Base-by-base conservation (phyloP, 2,888 invertebrate species). In the Dastarcus helophoroides region DNA sequence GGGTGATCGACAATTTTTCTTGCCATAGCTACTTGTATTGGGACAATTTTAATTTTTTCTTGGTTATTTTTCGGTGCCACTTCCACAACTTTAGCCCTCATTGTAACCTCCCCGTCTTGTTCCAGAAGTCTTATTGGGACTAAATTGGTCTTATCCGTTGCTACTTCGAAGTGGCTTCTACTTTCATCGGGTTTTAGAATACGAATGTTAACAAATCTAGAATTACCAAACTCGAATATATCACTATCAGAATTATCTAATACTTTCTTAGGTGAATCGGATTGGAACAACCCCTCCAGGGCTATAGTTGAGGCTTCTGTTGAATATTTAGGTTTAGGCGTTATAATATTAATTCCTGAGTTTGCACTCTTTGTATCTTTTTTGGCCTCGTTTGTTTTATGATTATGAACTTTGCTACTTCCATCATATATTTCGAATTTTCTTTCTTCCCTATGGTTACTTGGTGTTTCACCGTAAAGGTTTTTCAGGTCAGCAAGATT, bases 281-380 rank as follows among this genome's bases (percentile, higher is more conserved):
- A 68, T 51, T 72, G 70, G 45, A 80, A 80, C 5, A 80, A 57
- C 2, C 69, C 76, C 60, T 80, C 76, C 39, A 80, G 54, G 7
- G 79, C 61, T 38, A 80, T 68, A 1, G 79, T 79, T 0, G 79
- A 76, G 2, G 73, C 69, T 53, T 79, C 72, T 5, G 63, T 50
- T 15, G 54, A 40, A 26, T 48, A 47, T 4, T 51, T 37, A 3
- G 60, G 56, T 34, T 49, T 48, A 2, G 60, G 55, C 4, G 62
- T 60, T 13, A 57, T 48, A 7, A 58, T 47, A 28, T 56, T 55
- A 11, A 60, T 57, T 11, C 51, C 48, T 2, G 60, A 59, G 48
- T 22, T 50, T 40, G 36, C 44, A 26, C 15, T 19, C 11, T 6
- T n/a, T 7, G 9, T 36, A 26, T 3, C 16, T 9, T 3, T 19